Percentiles rank a stretch among this genome's conserved stretches.
Conservation (phyloP, 2,888 invertebrate species). For the Gryllus longicercus region DNA sequence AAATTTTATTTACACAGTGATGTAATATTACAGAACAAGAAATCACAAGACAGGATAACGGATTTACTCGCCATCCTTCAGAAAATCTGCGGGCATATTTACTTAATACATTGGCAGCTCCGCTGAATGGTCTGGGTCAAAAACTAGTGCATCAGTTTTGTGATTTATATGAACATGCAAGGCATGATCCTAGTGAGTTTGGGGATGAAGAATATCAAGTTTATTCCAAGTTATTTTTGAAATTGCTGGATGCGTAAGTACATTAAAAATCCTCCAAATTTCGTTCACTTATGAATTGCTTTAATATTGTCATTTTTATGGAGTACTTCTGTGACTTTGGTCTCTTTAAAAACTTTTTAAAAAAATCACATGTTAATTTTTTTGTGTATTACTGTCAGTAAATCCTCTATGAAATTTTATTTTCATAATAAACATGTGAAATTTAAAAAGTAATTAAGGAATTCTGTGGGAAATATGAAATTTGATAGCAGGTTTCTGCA, state of each 20-base stretch:
- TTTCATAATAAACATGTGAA: too few species aligned
- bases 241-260: slow-evolving; percentile 78
- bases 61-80: slow-evolving; percentile 68
- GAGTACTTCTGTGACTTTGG: background rate
- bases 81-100: slow-evolving; percentile 82
- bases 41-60: slow-evolving; percentile 71
- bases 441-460: too few species aligned
- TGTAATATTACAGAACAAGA: slow-evolving; percentile 60
- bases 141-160: slow-evolving; percentile 86
- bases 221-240: slow-evolving; percentile 69
- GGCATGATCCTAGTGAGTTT: slow-evolving; percentile 87
- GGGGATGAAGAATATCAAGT: slow-evolving; percentile 80
- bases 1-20: background rate
- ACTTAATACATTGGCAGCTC: slow-evolving; percentile 71
- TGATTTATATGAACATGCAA: slow-evolving; percentile 84
- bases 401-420: too few species aligned
- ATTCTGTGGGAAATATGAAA: too few species aligned
- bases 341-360: background rate
- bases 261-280: background rate
- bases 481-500: too few species aligned
- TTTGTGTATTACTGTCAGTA: background rate
- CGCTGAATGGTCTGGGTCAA: slow-evolving; percentile 76
- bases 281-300: background rate
- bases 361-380: background rate
- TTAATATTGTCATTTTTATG: background rate